These are phyloP conservation scores for Lutraria rhynchaena DNA, from an alignment of 1,140 invertebrate genomes.

Conservation along the genomic window DNA sequence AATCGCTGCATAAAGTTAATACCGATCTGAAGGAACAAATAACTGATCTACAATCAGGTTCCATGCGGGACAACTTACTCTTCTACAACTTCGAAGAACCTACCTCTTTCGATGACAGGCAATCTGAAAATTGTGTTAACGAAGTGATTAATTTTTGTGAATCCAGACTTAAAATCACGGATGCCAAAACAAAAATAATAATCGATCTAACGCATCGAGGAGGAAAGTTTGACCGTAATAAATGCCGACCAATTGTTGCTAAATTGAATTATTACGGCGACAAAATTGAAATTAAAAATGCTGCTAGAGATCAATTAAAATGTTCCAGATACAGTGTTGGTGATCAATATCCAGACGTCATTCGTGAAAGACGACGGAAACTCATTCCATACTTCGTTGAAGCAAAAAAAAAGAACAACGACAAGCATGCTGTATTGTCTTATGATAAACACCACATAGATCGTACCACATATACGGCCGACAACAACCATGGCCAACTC, in stretches of 20 bases:
- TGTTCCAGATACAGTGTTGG: too few species aligned
- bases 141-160: constrained; percentile 12
- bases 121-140: constrained; percentile 13
- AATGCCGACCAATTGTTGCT: neutral
- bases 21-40: neutral
- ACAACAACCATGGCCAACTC: too few species aligned
- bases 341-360: too few species aligned
- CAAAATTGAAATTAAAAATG: too few species aligned
- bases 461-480: too few species aligned
- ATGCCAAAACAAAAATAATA: neutral
- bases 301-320: too few species aligned
- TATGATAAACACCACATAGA: too few species aligned
- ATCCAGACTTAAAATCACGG: neutral
- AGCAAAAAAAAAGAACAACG: too few species aligned
- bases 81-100: constrained; percentile 16
- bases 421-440: too few species aligned
- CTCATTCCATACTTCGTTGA: too few species aligned
- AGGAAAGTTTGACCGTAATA: neutral
- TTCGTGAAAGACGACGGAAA: too few species aligned
- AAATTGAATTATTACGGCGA: too few species aligned
- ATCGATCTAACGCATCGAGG: neutral
- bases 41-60: constrained; percentile 7
- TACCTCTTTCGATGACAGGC: neutral
- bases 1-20: neutral
- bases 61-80: constrained; percentile 24